Evolutionary conservation across 2,797 vertebrate genomes (phyloP), one percentile per base, ranked within the genome.

Genomic region (Nannoperca obscura): DNA sequence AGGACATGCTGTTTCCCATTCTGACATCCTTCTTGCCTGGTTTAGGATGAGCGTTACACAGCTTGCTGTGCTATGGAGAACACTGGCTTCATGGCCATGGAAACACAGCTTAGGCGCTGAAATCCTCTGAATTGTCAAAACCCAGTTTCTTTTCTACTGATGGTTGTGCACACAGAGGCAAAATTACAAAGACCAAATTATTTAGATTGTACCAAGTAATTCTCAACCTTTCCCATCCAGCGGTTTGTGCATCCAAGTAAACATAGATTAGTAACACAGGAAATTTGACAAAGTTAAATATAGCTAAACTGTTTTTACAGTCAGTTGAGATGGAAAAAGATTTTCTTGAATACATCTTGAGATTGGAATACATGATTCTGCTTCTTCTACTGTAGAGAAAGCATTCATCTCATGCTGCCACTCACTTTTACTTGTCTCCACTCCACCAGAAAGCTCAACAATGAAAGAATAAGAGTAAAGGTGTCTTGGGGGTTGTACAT

Each of bases 1-100:
- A 1, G 40, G 54, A 73, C 54, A 6, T n/a, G 42, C 68, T 47
- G 40, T 64, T 82, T 80, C 24, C 60, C 27, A 32, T 65, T 55
- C 73, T 65, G 55, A 74, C 44, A 63, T 36, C 40, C 67, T 53
- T 42, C 32, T 27, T 24, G 38, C 19, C 47, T 54, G 14, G 65
- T 75, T 63, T 49, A 62, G 42, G 70, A 54, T 54, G 53, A 62
- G 27, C 50, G 40, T 60, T 32, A 60, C 36, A 42, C 49, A 55
- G 64, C 55, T 59, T 52, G 50, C 22, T 38, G 22, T 53, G 61
- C 30, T 38, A 62, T 57, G 34, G 30, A 46, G 27, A 70, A 62
- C 63, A 19, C 5, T 9, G 15, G 22, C 60, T 62, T 61, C 36
- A 34, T 47, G 57, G 58, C 67, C 81, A 72, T 30, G 44, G 61